Evolutionary conservation across 2,888 invertebrate genomes (phyloP), one percentile per base, ranked within the genome.

Genomic region (Oithona nana): DNA sequence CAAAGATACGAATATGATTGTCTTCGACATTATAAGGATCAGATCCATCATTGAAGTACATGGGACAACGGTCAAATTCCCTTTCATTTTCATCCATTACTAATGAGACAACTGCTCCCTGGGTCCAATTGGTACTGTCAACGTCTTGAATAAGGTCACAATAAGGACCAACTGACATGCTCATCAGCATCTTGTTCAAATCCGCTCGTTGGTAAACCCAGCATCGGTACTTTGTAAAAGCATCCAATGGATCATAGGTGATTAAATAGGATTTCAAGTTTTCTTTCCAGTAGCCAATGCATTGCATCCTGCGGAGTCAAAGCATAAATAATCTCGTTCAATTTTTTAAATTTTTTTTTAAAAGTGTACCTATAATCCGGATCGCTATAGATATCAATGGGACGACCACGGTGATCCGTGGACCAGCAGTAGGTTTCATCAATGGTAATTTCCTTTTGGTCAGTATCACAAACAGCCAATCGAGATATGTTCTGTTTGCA

Each of bases 231-330:
- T 85, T 88, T 2, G 92, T 92, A 70, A 89, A 85, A 0, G 95
- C 89, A 77, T 97, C 95, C 69, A 94, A 78, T 71, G 92, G 92
- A 72, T 97, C 95, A 72, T 86, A 93, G 0, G 95, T 97, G n/a
- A n/a, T n/a, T n/a, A n/a, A n/a, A n/a, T n/a, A 95, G 0, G 95
- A 95, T 72, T 88, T 89, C 48, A 95, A 79, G 77, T 97, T 95
- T 73, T 97, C 95, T 73, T 94, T 92, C 92, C 94, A 97, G 73
- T 81, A 95, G n/a, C n/a, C n/a, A 68, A 97, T 90, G 71, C 97
- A 97, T 71, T 90, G 90, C 84, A 97, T n/a, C n/a, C n/a, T n/a
- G n/a, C n/a, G n/a, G n/a, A n/a, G n/a, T n/a, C n/a, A n/a, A n/a
- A n/a, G n/a, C n/a, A n/a, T n/a, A n/a, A n/a, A n/a, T n/a, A 85